phyloP scores from a whole-genome alignment of 2,797 vertebrate species.

The Coendou prehensilis region DNA sequence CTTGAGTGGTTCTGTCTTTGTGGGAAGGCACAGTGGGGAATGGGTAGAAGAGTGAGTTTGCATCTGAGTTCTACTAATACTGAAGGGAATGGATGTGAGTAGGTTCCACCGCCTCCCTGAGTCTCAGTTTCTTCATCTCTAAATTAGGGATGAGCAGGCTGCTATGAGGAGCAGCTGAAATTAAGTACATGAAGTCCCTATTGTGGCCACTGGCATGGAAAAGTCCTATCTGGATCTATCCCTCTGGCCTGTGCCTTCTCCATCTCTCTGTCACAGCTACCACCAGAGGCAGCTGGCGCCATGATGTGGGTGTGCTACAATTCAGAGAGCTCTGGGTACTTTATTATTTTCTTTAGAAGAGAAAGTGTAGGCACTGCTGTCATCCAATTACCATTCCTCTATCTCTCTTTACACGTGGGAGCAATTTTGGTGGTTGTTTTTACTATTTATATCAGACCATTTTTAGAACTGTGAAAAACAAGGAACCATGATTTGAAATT shows the following conservation, averaged over 20 bases:
- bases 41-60: background rate
- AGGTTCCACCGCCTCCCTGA: background rate
- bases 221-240: background rate
- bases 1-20: background rate
- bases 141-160: background rate
- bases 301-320: background rate
- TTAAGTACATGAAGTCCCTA: background rate
- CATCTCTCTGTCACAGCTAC: background rate
- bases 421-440: background rate
- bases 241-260: background rate
- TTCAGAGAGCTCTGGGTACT: background rate
- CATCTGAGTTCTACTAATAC: background rate
- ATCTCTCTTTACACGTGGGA: background rate
- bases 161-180: background rate
- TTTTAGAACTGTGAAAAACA: slow-evolving; percentile 18
- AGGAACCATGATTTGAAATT: background rate
- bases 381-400: background rate
- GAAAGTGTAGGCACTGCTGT: background rate
- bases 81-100: background rate
- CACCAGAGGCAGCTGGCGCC: background rate
- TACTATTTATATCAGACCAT: background rate
- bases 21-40: background rate
- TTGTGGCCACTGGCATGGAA: background rate
- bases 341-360: background rate
- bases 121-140: background rate